A percentile compares a stretch with the other conserved stretches of the same genome.
These are phyloP conservation scores for Lagopus muta DNA, from an alignment of 2,113 vertebrate genomes.

Conservation along the genomic window DNA sequence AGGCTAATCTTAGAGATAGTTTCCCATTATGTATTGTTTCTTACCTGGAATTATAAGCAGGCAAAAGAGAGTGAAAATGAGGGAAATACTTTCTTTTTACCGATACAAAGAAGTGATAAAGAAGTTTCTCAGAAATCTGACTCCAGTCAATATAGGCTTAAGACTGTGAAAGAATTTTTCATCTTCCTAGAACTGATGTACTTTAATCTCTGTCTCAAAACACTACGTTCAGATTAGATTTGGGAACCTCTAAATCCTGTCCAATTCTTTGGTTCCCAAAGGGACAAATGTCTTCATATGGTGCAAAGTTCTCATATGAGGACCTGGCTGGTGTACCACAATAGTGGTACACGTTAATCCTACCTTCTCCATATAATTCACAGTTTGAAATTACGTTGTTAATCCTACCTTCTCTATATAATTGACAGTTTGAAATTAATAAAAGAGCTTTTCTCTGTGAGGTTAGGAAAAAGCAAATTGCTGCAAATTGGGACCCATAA, in stretches of 20 bases:
- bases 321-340: not conserved
- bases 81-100: not conserved
- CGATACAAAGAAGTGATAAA: not conserved
- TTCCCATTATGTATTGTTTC: not conserved
- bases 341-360: fast-evolving
- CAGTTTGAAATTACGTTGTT: not conserved
- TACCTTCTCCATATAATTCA: not conserved
- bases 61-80: not conserved
- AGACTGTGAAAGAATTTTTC: not conserved
- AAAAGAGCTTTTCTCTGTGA: not conserved
- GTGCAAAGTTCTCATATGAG: not conserved
- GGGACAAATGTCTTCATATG: not conserved
- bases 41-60: not conserved
- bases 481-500: not conserved
- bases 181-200: not conserved
- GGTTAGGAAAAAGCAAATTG: not conserved
- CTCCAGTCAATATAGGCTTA: not conserved
- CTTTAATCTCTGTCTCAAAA: not conserved
- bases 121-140: not conserved
- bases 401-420: not conserved
- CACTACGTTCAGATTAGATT: not conserved
- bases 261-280: not conserved
- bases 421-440: not conserved
- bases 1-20: not conserved
- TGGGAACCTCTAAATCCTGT: not conserved